Evolutionary conservation across 2,888 invertebrate species (phyloP).

Genomic region (Tanytarsus gracilentus): DNA sequence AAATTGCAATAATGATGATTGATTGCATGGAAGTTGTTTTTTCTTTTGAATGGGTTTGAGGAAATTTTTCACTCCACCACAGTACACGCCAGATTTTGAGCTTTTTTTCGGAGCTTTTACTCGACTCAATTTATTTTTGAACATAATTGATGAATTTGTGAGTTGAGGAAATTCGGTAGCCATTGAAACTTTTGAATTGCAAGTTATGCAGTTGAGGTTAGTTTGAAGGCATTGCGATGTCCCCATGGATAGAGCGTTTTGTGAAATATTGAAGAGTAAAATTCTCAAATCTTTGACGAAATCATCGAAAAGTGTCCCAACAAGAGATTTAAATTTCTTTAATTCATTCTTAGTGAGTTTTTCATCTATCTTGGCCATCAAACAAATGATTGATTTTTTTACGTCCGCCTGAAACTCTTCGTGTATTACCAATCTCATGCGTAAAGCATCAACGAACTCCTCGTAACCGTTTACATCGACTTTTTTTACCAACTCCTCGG

Average conservation of each 20-base stretch:
- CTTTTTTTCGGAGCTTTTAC: background rate
- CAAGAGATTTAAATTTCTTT: background rate
- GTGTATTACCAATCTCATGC: background rate
- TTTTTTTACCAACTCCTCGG: background rate
- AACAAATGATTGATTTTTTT: background rate
- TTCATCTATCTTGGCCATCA: background rate
- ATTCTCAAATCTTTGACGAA: slow-evolving; percentile 7
- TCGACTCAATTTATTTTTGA: background rate
- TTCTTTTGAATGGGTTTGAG: background rate
- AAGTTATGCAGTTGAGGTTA: background rate
- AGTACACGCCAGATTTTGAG: too few species aligned
- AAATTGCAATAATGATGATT: background rate
- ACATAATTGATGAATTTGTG: background rate
- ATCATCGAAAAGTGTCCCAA: background rate
- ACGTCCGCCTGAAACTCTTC: background rate
- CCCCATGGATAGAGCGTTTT: background rate
- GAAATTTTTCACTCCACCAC: too few species aligned
- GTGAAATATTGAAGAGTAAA: background rate
- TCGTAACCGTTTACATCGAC: background rate
- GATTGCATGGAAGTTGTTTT: background rate
- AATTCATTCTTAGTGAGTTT: background rate
- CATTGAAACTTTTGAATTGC: background rate
- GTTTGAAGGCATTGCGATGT: background rate
- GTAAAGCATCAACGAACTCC: background rate
- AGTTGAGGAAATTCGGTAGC: background rate